A percentile compares a stretch with the other conserved stretches of the same genome.
Evolutionary conservation across 1,140 invertebrate species (phyloP).

Genomic region (Palaemon carinicauda): DNA sequence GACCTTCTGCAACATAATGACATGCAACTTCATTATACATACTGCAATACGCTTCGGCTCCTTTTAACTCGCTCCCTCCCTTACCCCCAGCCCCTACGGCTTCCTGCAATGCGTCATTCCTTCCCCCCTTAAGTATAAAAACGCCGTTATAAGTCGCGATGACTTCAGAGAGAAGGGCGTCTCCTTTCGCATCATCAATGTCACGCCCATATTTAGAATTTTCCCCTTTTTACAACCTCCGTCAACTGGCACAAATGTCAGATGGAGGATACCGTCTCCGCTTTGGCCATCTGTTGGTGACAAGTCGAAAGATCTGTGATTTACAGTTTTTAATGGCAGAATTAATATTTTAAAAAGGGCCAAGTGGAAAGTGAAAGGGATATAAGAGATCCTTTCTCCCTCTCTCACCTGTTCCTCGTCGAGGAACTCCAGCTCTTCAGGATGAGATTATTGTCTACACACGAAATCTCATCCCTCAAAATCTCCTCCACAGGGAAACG

Average conservation of each 20-base stretch:
- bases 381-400: background rate
- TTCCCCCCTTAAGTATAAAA: too few species aligned
- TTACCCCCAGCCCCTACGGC: too few species aligned
- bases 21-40: too few species aligned
- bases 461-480: background rate
- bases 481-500: conserved; percentile 10
- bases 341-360: background rate
- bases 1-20: too few species aligned
- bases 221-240: too few species aligned
- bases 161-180: too few species aligned
- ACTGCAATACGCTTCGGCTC: too few species aligned
- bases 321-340: background rate
- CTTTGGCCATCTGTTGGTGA: background rate
- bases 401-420: conserved; percentile 33
- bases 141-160: too few species aligned
- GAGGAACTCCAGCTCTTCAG: background rate
- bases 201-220: background rate
- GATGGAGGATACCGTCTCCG: background rate
- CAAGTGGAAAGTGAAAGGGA: background rate
- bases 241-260: background rate
- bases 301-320: background rate
- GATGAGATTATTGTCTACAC: conserved; percentile 30
- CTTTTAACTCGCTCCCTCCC: too few species aligned
- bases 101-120: too few species aligned
- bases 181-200: background rate